Evolutionary conservation across 2,888 invertebrate genomes (phyloP).

Genomic region (Phyllotreta cruciferae): DNA sequence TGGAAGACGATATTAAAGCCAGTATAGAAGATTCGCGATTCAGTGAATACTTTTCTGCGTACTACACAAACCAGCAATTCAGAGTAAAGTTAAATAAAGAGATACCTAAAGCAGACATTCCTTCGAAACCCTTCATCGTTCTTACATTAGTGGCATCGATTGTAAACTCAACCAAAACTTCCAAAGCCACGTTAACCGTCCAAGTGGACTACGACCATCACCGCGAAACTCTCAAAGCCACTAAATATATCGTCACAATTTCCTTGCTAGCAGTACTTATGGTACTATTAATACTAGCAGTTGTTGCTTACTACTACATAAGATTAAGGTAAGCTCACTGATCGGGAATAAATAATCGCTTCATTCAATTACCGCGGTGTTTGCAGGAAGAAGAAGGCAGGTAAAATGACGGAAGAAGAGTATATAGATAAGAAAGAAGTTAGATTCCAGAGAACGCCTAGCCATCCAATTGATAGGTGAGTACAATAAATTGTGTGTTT

Average conservation of each 20-base stretch:
- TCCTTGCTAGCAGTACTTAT: constrained; percentile 51
- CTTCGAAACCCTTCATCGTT: not conserved
- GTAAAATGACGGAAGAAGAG: constrained; percentile 21
- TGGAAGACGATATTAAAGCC: constrained; percentile 13
- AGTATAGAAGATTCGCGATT: constrained; percentile 20
- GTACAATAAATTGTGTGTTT: too few relatives aligned
- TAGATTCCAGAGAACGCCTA: constrained; percentile 15
- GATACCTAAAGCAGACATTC: constrained; percentile 32
- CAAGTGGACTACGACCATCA: constrained; percentile 18
- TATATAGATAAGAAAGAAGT: constrained; percentile 17
- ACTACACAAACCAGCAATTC: constrained; percentile 11
- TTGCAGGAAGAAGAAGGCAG: constrained; percentile 13
- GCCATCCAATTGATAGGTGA: constrained; percentile 10
- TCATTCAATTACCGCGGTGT: not conserved
- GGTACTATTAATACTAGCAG: constrained; percentile 47
- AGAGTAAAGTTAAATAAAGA: constrained; percentile 1
- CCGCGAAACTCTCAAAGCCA: constrained; percentile 24
- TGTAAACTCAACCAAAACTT: too few relatives aligned
- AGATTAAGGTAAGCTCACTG: constrained; percentile 46
- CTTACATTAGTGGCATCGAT: too few relatives aligned
- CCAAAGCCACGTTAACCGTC: not conserved
- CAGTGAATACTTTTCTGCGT: constrained; percentile 26
- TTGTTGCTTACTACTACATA: constrained; percentile 50
- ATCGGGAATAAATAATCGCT: not conserved
- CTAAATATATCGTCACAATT: constrained; percentile 52